Evolutionary conservation across 1,140 invertebrate species (phyloP), one percentile per base, ranked within the genome.

Genomic region (Eubasilissa regina): DNA sequence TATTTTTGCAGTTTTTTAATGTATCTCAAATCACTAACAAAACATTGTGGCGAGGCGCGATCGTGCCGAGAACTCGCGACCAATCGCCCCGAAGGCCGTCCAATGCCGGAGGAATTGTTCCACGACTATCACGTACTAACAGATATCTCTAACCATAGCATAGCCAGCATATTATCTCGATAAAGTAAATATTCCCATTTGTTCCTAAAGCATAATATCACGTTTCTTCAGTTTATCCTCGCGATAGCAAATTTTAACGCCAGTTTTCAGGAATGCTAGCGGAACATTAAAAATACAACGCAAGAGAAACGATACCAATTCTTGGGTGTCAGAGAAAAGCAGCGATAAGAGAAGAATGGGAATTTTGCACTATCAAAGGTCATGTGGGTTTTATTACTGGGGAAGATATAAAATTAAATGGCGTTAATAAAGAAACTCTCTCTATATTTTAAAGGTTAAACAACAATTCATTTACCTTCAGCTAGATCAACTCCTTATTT

Each of bases 51-150:
- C 53, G n/a, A 15, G n/a, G 17, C n/a, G 1, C 53, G 53, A 13
- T 44, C 13, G 10, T 68, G 15, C n/a, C 47, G 47, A 17, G 51
- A 15, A 21, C 15, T 12, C 17, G 15, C 68, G 13, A 75, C 72
- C 35, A 75, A 75, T 75, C 13, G 43, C 53, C 25, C 21, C 44
- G 72, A 75, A 75, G 72, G 72, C 44, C 55, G 55, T 75, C 58
- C 72, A 58, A 75, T 75, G 72, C 19, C 72, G 43, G 51, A 17
- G 25, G 47, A 72, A 53, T 72, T 51, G 68, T 53, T 72, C 51
- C 51, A 72, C 10, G 15, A 9, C 43, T 21, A 51, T 73, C 70
- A 73, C 70, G 70, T 73, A 17, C 19, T 9, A 19, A 58, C 17
- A 9, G 55, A 19, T 58, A 58, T 58, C 17, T 58, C 55, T 58